These are phyloP conservation scores for Bradysia coprophila DNA, from an alignment of 1,140 invertebrate species.

Conservation along the genomic window DNA sequence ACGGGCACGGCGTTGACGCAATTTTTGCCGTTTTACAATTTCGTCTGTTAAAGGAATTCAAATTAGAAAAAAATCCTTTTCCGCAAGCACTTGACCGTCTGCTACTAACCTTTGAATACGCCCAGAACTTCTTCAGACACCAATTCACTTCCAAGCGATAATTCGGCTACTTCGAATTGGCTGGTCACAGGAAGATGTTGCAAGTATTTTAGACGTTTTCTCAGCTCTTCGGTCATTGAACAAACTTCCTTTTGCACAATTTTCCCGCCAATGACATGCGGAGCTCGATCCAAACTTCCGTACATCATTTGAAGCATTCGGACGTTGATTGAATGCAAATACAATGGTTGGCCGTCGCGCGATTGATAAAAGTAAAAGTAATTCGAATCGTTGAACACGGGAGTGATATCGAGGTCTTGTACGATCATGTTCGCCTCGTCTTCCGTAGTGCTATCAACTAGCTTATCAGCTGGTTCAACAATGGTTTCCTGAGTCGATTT, in stretches of 20 bases:
- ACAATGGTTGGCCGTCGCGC: constrained; percentile 80
- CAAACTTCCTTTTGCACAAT: constrained; percentile 72
- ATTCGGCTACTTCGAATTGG: constrained; percentile 77
- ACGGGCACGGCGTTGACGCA: constrained; percentile 37
- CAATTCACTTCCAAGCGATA: constrained; percentile 38
- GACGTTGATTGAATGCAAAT: constrained; percentile 78
- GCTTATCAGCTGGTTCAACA: constrained; percentile 6
- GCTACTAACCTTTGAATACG: constrained; percentile 43
- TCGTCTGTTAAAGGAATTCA: constrained; percentile 30
- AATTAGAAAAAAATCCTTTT: no score
- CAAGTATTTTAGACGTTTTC: constrained; percentile 59
- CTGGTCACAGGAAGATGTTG: constrained; percentile 79
- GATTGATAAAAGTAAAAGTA: constrained; percentile 81
- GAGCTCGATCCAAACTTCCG: constrained; percentile 60
- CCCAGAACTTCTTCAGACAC: constrained; percentile 44
- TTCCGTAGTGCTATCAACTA: constrained; percentile 6
- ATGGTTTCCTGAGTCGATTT: background rate
- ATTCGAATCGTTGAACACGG: constrained; percentile 24
- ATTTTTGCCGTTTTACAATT: constrained; percentile 37
- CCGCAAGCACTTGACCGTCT: constrained; percentile 7
- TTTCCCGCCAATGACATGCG: constrained; percentile 45
- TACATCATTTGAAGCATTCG: constrained; percentile 77
- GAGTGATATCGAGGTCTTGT: constrained; percentile 10
- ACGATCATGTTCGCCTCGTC: constrained; percentile 2
- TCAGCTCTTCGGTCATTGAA: constrained; percentile 64